Percentiles rank a stretch among this genome's conserved stretches.
phyloP scores from a whole-genome alignment of 2,113 vertebrate genomes.

The Melanotaenia duboulayi region DNA sequence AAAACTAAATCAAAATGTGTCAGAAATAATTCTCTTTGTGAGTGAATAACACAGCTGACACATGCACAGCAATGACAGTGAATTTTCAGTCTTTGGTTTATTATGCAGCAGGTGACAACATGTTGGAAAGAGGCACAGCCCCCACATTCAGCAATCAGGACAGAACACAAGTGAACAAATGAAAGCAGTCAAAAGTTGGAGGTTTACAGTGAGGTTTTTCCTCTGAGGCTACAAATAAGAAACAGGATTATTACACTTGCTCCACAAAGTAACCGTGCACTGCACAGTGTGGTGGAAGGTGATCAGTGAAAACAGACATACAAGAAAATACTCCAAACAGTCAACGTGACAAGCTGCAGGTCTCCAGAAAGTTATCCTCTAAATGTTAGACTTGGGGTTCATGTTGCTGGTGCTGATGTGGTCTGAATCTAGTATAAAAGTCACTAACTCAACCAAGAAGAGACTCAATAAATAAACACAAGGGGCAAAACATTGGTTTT shows the following conservation, averaged over 20 bases:
- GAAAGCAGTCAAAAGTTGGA: slow-evolving; percentile 21
- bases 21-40: not conserved
- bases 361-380: not conserved
- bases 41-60: slow-evolving; percentile 2
- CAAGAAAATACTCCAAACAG: slow-evolving; percentile 21
- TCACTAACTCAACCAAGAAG: no score
- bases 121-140: slow-evolving; percentile 73
- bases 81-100: slow-evolving; percentile 38
- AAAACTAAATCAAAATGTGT: not conserved
- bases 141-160: slow-evolving; percentile 45
- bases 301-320: not conserved
- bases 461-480: no score
- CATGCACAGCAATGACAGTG: not conserved
- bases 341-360: slow-evolving; percentile 8
- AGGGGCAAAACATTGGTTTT: no score
- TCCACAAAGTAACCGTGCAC: slow-evolving; percentile 86
- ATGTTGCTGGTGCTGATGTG: slow-evolving; percentile 3
- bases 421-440: not conserved
- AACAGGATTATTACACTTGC: slow-evolving; percentile 76
- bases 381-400: not conserved
- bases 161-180: slow-evolving; percentile 38
- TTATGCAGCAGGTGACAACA: slow-evolving; percentile 28
- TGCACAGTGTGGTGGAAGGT: slow-evolving; percentile 84
- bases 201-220: slow-evolving; percentile 27
- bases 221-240: slow-evolving; percentile 38